Percentiles rank a stretch among this genome's conserved stretches.
Evolutionary conservation across 1,140 invertebrate genomes (phyloP).

Genomic region (Acromyrmex charruanus): DNA sequence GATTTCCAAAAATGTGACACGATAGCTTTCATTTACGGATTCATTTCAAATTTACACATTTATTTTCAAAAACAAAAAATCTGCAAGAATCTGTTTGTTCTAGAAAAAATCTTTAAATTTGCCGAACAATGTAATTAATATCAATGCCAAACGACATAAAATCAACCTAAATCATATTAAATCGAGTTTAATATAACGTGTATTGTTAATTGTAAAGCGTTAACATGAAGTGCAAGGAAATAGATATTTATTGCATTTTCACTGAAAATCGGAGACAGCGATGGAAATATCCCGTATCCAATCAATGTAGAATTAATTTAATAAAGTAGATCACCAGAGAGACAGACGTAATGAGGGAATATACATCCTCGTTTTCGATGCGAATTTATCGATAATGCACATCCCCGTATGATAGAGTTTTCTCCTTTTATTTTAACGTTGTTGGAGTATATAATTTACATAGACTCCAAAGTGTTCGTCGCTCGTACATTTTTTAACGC

Average conservation of each 20-base stretch:
- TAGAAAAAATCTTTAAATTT: too few species aligned
- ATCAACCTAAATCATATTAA: neutral
- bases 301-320: conserved; percentile 37
- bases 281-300: conserved; percentile 1
- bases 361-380: neutral
- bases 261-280: neutral
- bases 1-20: too few species aligned
- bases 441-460: conserved; percentile 11
- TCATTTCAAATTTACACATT: too few species aligned
- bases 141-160: neutral
- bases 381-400: conserved; percentile 41
- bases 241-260: conserved; percentile 22
- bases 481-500: conserved; percentile 26
- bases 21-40: too few species aligned
- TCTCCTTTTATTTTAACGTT: neutral
- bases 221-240: neutral
- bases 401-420: neutral
- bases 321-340: neutral
- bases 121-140: neutral
- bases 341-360: conserved; percentile 9
- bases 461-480: neutral
- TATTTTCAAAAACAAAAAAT: too few species aligned
- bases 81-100: too few species aligned
- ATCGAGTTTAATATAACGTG: neutral
- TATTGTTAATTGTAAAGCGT: neutral